Conservation (phyloP, 23 tunicate genomes). For the Trididemnum clinides region DNA sequence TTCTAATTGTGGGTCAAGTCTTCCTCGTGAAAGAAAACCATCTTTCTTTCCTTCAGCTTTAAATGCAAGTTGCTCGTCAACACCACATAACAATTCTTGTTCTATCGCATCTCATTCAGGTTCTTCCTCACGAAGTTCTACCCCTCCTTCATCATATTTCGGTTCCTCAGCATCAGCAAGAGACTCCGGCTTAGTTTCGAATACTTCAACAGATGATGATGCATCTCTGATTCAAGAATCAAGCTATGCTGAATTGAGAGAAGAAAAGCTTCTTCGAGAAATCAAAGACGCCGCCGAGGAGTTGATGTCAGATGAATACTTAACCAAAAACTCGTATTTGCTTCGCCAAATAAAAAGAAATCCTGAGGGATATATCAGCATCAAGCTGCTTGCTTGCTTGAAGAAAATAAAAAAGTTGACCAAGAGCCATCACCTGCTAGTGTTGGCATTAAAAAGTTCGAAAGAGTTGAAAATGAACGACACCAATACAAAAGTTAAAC, state of each 20-base stretch:
- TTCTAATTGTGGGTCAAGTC: too few relatives aligned
- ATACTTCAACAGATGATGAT: slow-evolving; percentile 54
- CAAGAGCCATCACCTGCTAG: slow-evolving; percentile 26
- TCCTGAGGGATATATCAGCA: slow-evolving; percentile 46
- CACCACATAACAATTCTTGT: background rate
- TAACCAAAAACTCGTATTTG: slow-evolving; percentile 44
- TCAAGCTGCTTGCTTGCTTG: slow-evolving; percentile 50
- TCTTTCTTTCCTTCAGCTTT: background rate
- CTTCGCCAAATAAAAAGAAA: slow-evolving; percentile 55
- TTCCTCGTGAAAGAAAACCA: background rate
- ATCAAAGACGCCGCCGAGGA: slow-evolving; percentile 42
- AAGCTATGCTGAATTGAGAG: background rate
- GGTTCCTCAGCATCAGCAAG: slow-evolving; percentile 18
- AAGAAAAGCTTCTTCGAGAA: slow-evolving; percentile 28
- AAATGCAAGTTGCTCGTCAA: background rate
- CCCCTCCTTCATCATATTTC: slow-evolving; percentile 35
- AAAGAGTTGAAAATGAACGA: slow-evolving; percentile 44
- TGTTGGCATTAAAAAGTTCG: slow-evolving; percentile 41
- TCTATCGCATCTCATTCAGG: background rate
- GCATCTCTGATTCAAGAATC: background rate
- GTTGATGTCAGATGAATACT: slow-evolving; percentile 27
- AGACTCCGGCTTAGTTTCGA: slow-evolving; percentile 60
- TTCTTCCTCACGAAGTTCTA: slow-evolving; percentile 45
- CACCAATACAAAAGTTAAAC: slow-evolving; percentile 44
- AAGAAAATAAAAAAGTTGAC: slow-evolving; percentile 53